Conservation (phyloP, 1,140 invertebrate species). For the Hyles euphorbiae region DNA sequence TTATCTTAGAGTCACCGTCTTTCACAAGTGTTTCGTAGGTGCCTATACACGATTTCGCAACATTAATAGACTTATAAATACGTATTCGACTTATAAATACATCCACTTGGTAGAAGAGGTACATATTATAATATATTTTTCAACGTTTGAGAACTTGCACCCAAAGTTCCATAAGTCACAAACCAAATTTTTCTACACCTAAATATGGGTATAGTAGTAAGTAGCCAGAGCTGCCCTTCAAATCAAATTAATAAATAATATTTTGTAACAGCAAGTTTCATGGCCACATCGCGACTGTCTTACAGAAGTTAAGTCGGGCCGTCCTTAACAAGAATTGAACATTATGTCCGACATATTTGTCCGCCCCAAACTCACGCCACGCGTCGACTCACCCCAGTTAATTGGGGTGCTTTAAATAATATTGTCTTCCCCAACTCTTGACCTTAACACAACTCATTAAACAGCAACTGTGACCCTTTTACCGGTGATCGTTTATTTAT, state of each 20-base stretch:
- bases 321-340: slow-evolving; percentile 47
- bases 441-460: slow-evolving; percentile 5
- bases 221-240: no score
- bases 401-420: slow-evolving; percentile 23
- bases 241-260: neutral
- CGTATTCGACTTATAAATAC: no score
- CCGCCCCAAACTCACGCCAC: slow-evolving; percentile 10
- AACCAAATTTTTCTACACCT: no score
- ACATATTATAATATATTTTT: no score
- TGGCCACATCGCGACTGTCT: slow-evolving; percentile 29
- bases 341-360: slow-evolving; percentile 35
- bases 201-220: no score
- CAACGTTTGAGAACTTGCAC: no score
- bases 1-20: no score
- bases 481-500: slow-evolving; percentile 5
- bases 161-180: no score
- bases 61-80: no score
- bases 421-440: slow-evolving; percentile 9
- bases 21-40: no score
- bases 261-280: slow-evolving; percentile 7
- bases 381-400: slow-evolving; percentile 13
- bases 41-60: no score
- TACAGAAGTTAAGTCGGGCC: slow-evolving; percentile 43
- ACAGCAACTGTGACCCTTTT: slow-evolving; percentile 8
- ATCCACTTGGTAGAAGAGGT: no score